Evolutionary conservation across 2,797 vertebrate genomes (phyloP).

Genomic region (Neosilurus hyrtlii): DNA sequence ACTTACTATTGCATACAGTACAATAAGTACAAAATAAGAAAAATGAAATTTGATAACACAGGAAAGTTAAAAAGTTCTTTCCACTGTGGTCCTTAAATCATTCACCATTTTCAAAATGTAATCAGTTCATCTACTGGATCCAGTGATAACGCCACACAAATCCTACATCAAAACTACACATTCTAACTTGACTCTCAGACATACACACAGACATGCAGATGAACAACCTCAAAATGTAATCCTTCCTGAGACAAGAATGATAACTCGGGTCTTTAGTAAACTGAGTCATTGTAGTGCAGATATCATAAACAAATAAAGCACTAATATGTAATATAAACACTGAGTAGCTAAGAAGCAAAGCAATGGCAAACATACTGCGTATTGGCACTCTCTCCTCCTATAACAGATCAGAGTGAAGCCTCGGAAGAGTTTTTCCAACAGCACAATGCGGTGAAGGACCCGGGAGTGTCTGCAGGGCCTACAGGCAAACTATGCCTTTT

Average conservation of each 20-base stretch:
- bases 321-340: slow-evolving; percentile 4
- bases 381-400: not conserved
- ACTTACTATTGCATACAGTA: too few species aligned
- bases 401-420: not conserved
- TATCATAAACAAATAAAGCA: not conserved
- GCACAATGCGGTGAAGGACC: not conserved
- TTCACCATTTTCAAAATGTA: not conserved
- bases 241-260: not conserved
- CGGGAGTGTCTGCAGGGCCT: not conserved
- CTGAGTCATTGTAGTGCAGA: not conserved
- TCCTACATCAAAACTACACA: not conserved
- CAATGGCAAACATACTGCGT: not conserved
- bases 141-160: not conserved
- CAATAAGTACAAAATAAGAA: too few species aligned
- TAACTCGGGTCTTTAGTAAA: not conserved
- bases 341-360: slow-evolving; percentile 1
- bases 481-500: not conserved
- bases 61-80: too few species aligned
- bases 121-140: not conserved
- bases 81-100: too few species aligned
- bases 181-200: not conserved
- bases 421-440: not conserved
- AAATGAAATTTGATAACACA: too few species aligned
- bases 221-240: not conserved
- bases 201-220: not conserved